phyloP scores from a whole-genome alignment of 2,888 invertebrate genomes.

The Oligia strigilis region DNA sequence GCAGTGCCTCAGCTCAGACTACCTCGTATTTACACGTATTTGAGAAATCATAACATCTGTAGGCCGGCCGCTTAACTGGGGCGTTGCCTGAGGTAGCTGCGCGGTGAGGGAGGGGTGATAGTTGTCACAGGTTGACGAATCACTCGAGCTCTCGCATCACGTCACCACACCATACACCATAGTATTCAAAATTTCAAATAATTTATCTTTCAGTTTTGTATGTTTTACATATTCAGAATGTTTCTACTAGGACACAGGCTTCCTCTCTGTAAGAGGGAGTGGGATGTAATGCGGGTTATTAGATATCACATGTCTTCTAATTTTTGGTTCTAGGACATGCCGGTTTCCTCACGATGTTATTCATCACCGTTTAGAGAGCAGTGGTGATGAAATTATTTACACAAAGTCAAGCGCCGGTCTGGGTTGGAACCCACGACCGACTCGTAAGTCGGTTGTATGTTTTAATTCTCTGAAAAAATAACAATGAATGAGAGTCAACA shows the following conservation, averaged over 20 bases:
- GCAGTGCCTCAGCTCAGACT: slow-evolving; percentile 3
- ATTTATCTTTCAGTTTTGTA: neutral
- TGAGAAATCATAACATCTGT: neutral
- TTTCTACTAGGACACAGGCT: neutral
- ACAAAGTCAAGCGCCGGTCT: neutral
- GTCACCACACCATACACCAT: too few relatives aligned
- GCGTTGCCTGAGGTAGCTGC: too few relatives aligned
- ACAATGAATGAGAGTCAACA: slow-evolving; percentile 9
- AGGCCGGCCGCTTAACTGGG: too few relatives aligned
- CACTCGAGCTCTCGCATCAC: too few relatives aligned
- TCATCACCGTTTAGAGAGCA: neutral
- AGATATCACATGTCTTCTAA: neutral
- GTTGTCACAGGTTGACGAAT: too few relatives aligned
- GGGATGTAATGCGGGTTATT: neutral
- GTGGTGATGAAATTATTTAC: neutral
- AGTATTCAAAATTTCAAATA: neutral
- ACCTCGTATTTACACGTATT: neutral
- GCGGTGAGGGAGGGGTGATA: too few relatives aligned
- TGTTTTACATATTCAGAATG: neutral
- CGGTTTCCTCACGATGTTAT: neutral
- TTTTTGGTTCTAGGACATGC: neutral
- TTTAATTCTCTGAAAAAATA: slow-evolving; percentile 5
- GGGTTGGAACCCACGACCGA: neutral
- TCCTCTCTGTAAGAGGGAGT: too few relatives aligned
- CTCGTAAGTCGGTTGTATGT: neutral